Conservation (phyloP, 2,797 vertebrate genomes). For the Pangasius mekongensis region DNA sequence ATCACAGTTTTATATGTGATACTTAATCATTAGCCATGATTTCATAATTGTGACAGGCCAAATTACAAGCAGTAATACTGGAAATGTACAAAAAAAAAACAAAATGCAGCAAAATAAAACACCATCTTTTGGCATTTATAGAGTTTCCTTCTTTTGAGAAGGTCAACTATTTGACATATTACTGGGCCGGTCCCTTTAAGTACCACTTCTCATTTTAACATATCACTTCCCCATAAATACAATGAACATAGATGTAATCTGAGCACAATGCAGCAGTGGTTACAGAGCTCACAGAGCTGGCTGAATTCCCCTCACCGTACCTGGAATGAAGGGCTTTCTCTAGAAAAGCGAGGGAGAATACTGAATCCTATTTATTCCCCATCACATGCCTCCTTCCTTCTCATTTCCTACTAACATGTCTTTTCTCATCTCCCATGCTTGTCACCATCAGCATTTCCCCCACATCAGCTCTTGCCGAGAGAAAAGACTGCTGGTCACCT, state of each 20-base stretch:
- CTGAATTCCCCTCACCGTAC: constrained; percentile 42
- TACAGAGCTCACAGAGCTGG: neutral
- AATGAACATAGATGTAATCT: neutral
- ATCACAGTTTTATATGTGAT: neutral
- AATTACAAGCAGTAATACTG: neutral
- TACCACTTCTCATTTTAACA: constrained; percentile 34
- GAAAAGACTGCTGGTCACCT: constrained; percentile 4
- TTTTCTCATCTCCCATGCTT: constrained; percentile 27
- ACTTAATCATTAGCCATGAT: neutral
- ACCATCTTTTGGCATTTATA: constrained; percentile 20
- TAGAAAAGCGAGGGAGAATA: constrained; percentile 2
- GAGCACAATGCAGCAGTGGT: constrained; percentile 20
- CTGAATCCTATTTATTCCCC: constrained; percentile 4
- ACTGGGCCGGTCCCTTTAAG: constrained; percentile 25
- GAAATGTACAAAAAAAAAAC: neutral
- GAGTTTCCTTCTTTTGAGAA: constrained; percentile 26
- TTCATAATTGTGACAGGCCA: neutral
- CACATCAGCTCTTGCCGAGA: constrained; percentile 4
- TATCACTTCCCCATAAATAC: constrained; percentile 36
- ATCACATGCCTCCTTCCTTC: constrained; percentile 18
- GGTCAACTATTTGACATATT: neutral
- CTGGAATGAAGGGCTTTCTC: constrained; percentile 35
- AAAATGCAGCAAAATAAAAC: neutral
- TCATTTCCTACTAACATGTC: constrained; percentile 24
- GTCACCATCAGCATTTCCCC: constrained; percentile 48